phyloP scores from a whole-genome alignment of 92 coral and sea anemone genomes.

The Scolanthus callimorphus region DNA sequence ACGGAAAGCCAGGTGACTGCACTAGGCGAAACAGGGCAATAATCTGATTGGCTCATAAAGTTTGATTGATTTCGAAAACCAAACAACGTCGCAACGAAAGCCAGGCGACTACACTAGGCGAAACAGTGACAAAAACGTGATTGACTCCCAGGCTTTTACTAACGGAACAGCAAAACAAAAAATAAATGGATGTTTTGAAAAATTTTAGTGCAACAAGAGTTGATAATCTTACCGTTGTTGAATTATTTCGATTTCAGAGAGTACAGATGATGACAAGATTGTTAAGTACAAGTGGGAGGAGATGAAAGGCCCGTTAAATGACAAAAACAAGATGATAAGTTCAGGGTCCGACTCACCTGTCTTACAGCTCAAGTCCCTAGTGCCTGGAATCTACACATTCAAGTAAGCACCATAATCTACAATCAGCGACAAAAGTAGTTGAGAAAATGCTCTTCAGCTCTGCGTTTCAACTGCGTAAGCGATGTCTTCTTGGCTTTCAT shows the following conservation, averaged over 20 bases:
- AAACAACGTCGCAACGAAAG: too few species aligned
- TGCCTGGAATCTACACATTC: conserved; percentile 95
- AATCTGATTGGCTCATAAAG: too few species aligned
- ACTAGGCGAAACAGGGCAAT: too few species aligned
- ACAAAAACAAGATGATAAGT: conserved; percentile 85
- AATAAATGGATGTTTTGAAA: not conserved
- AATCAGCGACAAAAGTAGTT: too few species aligned
- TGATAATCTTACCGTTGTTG: too few species aligned
- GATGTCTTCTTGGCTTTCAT: too few species aligned
- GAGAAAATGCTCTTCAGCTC: too few species aligned
- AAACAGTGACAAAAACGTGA: not conserved
- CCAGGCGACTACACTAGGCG: too few species aligned
- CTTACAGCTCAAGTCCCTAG: conserved; percentile 95
- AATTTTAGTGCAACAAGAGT: not conserved
- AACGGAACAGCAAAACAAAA: too few species aligned
- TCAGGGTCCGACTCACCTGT: conserved; percentile 93
- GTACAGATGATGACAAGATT: conserved; percentile 94
- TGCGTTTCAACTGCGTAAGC: too few species aligned
- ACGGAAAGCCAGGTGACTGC: too few species aligned
- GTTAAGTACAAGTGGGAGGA: conserved; percentile 97
- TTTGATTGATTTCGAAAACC: too few species aligned
- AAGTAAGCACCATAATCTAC: conserved; percentile 80
- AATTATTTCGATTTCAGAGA: conserved; percentile 85
- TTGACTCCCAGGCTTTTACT: not conserved
- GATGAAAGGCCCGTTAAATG: conserved; percentile 91